A percentile compares a stretch with the other conserved stretches of the same genome.
Evolutionary conservation across 2,888 invertebrate species (phyloP).

Genomic region (Junonia oenone): DNA sequence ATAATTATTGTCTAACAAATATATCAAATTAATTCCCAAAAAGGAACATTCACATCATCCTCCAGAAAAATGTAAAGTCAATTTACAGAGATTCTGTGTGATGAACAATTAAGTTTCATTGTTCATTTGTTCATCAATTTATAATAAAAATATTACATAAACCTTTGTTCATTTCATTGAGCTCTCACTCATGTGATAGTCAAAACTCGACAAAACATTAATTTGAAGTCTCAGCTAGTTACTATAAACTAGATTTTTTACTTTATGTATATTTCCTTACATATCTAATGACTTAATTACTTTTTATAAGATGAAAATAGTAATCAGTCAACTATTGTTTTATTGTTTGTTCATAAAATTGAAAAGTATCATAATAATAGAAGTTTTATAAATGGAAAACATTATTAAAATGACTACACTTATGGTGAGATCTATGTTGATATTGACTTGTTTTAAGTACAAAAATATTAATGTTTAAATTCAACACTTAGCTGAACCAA

Average conservation of each 20-base stretch:
- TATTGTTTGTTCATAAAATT: neutral
- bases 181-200: neutral
- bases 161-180: neutral
- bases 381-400: conserved; percentile 21
- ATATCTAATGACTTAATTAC: neutral
- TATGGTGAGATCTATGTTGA: conserved; percentile 53
- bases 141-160: too few species aligned
- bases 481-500: neutral
- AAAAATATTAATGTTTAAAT: conserved; percentile 19
- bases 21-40: too few species aligned
- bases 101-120: too few species aligned
- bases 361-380: neutral
- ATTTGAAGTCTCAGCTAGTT: too few species aligned
- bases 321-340: neutral
- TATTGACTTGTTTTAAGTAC: conserved; percentile 41
- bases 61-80: neutral
- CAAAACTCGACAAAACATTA: neutral
- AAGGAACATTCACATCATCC: too few species aligned
- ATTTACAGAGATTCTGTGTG: neutral
- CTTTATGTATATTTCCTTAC: neutral
- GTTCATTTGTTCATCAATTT: too few species aligned
- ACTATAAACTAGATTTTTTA: too few species aligned
- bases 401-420: conserved; percentile 44
- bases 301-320: neutral
- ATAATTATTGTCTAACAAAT: too few species aligned